Evolutionary conservation across 2,888 invertebrate species (phyloP).

Genomic region (Tubulanus polymorphus): DNA sequence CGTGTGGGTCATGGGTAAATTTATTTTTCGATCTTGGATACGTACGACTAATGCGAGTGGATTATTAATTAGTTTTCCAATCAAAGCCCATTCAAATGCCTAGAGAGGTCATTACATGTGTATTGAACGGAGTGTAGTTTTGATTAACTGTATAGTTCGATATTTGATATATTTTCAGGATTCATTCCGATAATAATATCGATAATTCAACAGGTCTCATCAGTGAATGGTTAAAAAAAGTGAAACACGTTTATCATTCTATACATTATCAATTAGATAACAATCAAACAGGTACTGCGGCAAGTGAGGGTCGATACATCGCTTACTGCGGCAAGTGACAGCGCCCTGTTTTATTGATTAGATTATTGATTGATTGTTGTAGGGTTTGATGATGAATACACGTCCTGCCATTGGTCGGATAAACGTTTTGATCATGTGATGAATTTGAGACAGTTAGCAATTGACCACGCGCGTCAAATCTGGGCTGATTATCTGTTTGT

Average conservation of each 20-base stretch:
- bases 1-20: no score
- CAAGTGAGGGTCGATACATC: no score
- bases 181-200: slow-evolving; percentile 79
- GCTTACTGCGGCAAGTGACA: no score
- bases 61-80: no score
- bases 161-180: no score
- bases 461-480: slow-evolving; percentile 66
- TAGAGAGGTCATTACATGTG: no score
- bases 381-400: slow-evolving; percentile 42
- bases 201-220: slow-evolving; percentile 74
- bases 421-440: slow-evolving; percentile 76
- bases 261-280: slow-evolving; percentile 60
- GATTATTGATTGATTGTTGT: slow-evolving; percentile 11
- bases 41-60: no score
- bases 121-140: no score
- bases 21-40: no score
- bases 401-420: slow-evolving; percentile 68
- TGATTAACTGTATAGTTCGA: no score
- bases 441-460: slow-evolving; percentile 69
- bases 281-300: slow-evolving; percentile 22
- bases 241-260: slow-evolving; percentile 67
- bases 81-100: no score
- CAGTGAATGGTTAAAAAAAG: slow-evolving; percentile 66
- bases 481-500: slow-evolving; percentile 92
- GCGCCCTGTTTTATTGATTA: no score